Evolutionary conservation across 2,888 invertebrate species (phyloP), one percentile per base, ranked within the genome.

Genomic region (Craniophora ligustri): DNA sequence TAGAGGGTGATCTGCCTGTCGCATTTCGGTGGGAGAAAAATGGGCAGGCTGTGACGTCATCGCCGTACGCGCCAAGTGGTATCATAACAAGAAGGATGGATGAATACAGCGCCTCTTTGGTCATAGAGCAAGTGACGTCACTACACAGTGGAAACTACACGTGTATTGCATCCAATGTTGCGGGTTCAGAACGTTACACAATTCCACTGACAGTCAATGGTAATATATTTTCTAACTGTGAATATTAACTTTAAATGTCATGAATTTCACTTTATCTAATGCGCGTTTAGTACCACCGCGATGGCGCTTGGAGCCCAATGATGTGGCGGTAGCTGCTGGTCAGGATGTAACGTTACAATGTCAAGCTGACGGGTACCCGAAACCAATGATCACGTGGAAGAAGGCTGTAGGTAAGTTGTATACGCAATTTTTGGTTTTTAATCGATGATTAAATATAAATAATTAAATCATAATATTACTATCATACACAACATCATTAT

Each of bases 21-120:
- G 96, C 96, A 70, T 97, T 98, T 91, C 95, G 96, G 46, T 99
- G 98, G 98, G 97, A 97, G 82, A 96, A 98, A 87, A 97, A 98
- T 85, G 97, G 96, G 38, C 96, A 96, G 81, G 94, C 96, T 4
- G 95, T 97, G 73, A 94, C 95, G 67, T 95, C 95, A 75, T 94
- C 95, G 5, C 95, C 95, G 42, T 93, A 92, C 67, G 91, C 92
- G 1, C 86, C 92, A 26, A 92, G 88, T 62, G 92, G 92, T 3
- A 93, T 94, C 35, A 87, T 91, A 54, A 91, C 91, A 3, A 76
- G 92, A 44, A 94, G 96, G 48, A 94, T 96, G 85, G 98, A 98
- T 84, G 97, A 97, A 82, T 98, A 97, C 87, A 97, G 98, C 39
- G 96, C 97, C 31, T 96, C 97, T 41, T 94, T 98, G 71, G 96